Percentiles rank a stretch among this genome's conserved stretches.
Conservation (phyloP, 2,113 vertebrate species). For the Amazona vittata region DNA sequence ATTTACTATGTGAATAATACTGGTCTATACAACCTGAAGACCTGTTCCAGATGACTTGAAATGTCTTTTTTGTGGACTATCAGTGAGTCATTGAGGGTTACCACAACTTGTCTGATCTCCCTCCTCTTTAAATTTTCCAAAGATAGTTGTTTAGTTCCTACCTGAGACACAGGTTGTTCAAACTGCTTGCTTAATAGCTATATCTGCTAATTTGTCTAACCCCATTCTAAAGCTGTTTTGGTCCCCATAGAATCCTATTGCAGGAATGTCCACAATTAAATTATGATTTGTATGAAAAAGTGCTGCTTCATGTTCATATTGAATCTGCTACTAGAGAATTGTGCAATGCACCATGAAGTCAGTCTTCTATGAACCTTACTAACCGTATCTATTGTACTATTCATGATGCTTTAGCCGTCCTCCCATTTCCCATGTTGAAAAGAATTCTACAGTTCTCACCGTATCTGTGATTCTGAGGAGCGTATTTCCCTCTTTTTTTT, state of each 20-base stretch:
- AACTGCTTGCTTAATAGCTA: background rate
- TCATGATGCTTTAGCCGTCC: background rate
- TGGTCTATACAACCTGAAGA: background rate
- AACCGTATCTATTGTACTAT: background rate
- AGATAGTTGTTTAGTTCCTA: background rate
- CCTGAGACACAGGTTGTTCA: background rate
- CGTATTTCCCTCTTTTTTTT: background rate
- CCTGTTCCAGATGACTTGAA: background rate
- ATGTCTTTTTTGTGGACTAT: background rate
- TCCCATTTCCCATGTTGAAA: background rate
- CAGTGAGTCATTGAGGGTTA: background rate
- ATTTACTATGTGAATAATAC: background rate
- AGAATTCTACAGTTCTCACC: background rate
- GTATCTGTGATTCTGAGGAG: background rate
- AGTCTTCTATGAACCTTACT: background rate
- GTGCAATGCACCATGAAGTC: background rate
- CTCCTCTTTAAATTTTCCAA: background rate
- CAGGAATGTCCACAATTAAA: background rate
- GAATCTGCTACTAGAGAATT: background rate
- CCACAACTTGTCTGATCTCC: background rate
- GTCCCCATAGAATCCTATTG: background rate
- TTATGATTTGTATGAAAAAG: background rate
- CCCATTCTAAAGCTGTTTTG: background rate
- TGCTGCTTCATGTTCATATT: background rate
- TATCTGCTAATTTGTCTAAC: background rate